Base-by-base conservation (phyloP, 2,888 invertebrate species). In the Plagodis pulveraria region DNA sequence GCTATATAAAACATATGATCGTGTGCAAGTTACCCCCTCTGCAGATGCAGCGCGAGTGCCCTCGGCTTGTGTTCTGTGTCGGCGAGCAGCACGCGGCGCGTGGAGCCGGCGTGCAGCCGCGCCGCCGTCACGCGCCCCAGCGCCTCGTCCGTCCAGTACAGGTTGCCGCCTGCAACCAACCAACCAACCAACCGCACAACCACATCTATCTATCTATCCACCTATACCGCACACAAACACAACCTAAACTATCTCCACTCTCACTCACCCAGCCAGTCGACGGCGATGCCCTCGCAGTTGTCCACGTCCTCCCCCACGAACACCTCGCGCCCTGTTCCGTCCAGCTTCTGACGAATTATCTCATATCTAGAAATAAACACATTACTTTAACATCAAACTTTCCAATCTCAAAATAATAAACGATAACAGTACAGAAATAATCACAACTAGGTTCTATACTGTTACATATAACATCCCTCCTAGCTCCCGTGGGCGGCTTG, bases 111-210 rank as follows among this genome's bases (percentile, higher is more conserved):
- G 35, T 91, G 91, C 60, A 97, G 80, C 40, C 94, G 94, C 46
- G 96, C 94, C 40, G 96, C 97, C 73, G 93, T 94, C 65, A 98
- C 93, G 52, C 93, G 93, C 57, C 95, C 94, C 67, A 95, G 88
- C 55, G 94, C 95, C 81, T 95, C 95, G 85, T 96, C 96, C 52
- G 96, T 96, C 96, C 97, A 98, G 89, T 96, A 98, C 58, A 98
- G 82, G 88, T 97, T 97, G 58, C 83, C 72, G 0, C 86, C 90
- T 89, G 72, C 43, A 6, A 42, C 42, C 1, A 0, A 5, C 38
- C 11, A 48, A 55, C 44, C 32, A 44, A n/a, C n/a, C n/a, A n/a
- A n/a, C n/a, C n/a, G 41, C 41, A 10, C 41, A 11, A 10, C n/a
- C n/a, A n/a, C n/a, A n/a, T n/a, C n/a, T n/a, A n/a, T 5, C 5